These are phyloP conservation scores for Tenthredo distinguenda DNA, from an alignment of 2,888 invertebrate species.

Conservation along the genomic window DNA sequence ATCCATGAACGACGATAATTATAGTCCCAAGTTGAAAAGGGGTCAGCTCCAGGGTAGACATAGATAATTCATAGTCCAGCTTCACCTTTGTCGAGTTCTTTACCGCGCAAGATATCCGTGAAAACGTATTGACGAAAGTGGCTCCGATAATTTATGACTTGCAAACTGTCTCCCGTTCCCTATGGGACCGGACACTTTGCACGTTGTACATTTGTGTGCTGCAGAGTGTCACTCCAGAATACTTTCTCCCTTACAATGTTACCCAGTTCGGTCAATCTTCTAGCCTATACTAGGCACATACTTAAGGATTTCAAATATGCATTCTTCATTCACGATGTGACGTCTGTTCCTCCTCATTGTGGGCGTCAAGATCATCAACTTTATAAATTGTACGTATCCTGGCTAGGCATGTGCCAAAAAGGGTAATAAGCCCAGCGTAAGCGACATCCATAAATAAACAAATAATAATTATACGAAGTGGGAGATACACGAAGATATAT, in stretches of 20 bases:
- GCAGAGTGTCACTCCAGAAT: slow-evolving; percentile 63
- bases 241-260: slow-evolving; percentile 70
- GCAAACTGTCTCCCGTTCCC: slow-evolving; percentile 20
- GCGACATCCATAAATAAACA: not conserved
- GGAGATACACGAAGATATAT: not conserved
- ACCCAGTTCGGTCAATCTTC: slow-evolving; percentile 58
- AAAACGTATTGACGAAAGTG: slow-evolving; percentile 57
- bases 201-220: not conserved
- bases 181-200: slow-evolving; percentile 17
- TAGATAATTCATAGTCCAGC: slow-evolving; percentile 55
- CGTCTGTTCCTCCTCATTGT: slow-evolving; percentile 20
- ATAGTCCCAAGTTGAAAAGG: slow-evolving; percentile 53
- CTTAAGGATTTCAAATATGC: slow-evolving; percentile 43
- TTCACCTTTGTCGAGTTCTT: slow-evolving; percentile 37
- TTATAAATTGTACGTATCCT: not conserved
- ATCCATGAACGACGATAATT: slow-evolving; percentile 48
- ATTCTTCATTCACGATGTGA: slow-evolving; percentile 44
- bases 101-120: slow-evolving; percentile 61
- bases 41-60: slow-evolving; percentile 24
- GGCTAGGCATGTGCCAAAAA: not conserved
- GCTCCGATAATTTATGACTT: slow-evolving; percentile 67
- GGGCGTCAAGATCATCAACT: not conserved
- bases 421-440: not conserved
- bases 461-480: not conserved
- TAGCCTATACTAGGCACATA: not conserved